phyloP scores from a whole-genome alignment of 2,113 vertebrate genomes.

The Sinocyclocheilus anshuiensis region DNA sequence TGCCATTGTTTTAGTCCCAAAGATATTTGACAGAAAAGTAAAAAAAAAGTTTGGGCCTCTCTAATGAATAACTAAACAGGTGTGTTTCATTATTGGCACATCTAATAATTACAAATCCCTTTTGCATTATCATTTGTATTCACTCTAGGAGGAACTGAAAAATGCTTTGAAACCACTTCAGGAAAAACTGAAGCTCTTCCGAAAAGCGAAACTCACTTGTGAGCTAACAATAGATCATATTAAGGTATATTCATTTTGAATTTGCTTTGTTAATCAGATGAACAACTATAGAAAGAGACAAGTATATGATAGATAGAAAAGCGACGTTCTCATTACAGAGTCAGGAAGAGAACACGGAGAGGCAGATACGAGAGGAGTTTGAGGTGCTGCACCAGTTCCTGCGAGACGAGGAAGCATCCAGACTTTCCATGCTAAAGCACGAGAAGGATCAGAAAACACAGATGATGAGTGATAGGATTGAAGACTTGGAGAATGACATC shows the following conservation, averaged over 20 bases:
- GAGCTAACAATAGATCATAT: constrained; percentile 74
- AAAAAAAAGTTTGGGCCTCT: no score
- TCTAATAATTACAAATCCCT: no score
- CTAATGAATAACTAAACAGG: no score
- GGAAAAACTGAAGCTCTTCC: constrained; percentile 73
- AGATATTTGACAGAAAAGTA: not conserved
- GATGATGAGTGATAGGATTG: constrained; percentile 65
- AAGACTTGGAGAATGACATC: constrained; percentile 68
- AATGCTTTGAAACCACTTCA: constrained; percentile 72
- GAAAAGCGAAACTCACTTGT: constrained; percentile 62
- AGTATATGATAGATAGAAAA: not conserved
- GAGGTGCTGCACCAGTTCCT: constrained; percentile 73
- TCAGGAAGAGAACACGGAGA: constrained; percentile 72
- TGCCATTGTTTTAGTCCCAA: not conserved
- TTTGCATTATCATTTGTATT: no score
- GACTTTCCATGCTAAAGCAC: constrained; percentile 66
- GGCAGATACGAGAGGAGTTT: constrained; percentile 75
- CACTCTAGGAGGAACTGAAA: constrained; percentile 74
- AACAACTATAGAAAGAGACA: not conserved
- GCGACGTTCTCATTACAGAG: constrained; percentile 60
- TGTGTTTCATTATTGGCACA: no score
- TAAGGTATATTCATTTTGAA: constrained; percentile 66
- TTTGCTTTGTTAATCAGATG: not conserved
- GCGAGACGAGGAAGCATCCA: constrained; percentile 71
- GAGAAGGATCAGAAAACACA: constrained; percentile 71